Conservation (phyloP, 1,140 invertebrate species). For the Anadara kagoshimensis region DNA sequence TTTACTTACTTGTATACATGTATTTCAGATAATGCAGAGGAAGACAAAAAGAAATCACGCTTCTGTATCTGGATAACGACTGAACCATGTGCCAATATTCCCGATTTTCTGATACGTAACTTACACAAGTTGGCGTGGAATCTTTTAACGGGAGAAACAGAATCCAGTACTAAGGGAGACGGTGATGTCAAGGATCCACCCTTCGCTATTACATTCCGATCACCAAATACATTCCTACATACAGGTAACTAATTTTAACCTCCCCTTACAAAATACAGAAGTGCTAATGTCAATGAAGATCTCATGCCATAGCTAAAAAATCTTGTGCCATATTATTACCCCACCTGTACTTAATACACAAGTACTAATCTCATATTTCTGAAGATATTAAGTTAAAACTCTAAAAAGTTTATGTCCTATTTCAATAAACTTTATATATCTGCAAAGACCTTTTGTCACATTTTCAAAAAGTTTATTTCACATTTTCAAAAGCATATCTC, state of each 20-base stretch:
- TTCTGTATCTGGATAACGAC: slow-evolving; percentile 69
- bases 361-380: too few species aligned
- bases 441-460: too few species aligned
- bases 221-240: slow-evolving; percentile 50
- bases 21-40: slow-evolving; percentile 41
- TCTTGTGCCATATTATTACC: neutral
- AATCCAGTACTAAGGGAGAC: slow-evolving; percentile 8
- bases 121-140: slow-evolving; percentile 66
- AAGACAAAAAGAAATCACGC: slow-evolving; percentile 51
- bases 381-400: too few species aligned
- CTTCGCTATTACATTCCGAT: slow-evolving; percentile 39
- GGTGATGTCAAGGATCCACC: slow-evolving; percentile 25
- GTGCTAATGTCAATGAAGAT: neutral
- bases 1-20: too few species aligned
- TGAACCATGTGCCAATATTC: slow-evolving; percentile 57
- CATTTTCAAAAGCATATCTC: too few species aligned
- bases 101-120: slow-evolving; percentile 54
- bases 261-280: neutral
- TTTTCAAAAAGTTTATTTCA: too few species aligned
- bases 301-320: neutral
- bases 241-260: slow-evolving; percentile 39
- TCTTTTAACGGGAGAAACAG: slow-evolving; percentile 47
- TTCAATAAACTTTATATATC: too few species aligned
- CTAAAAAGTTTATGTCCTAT: too few species aligned
- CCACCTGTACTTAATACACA: neutral